phyloP scores from a whole-genome alignment of 2,797 vertebrate species.

The Gobio occitaniae region DNA sequence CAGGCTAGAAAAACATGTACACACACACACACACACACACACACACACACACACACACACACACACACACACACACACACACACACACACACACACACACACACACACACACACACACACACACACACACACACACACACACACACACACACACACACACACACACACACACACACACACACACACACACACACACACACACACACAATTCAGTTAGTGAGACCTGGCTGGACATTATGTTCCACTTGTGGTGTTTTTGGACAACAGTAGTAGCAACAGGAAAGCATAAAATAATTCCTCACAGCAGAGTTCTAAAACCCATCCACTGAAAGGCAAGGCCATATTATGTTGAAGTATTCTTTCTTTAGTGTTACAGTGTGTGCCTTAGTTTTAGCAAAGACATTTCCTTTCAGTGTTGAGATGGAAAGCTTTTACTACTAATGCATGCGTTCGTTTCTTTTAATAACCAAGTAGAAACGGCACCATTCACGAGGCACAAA shows the following conservation, averaged over 20 bases:
- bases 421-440: slow-evolving; percentile 19
- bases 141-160: slow-evolving; percentile 51
- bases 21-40: slow-evolving; percentile 53
- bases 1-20: too few species aligned
- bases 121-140: slow-evolving; percentile 52
- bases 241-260: slow-evolving; percentile 47
- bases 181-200: slow-evolving; percentile 9
- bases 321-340: neutral
- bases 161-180: slow-evolving; percentile 53
- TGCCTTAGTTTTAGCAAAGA: neutral
- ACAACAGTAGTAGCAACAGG: slow-evolving; percentile 26
- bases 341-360: neutral
- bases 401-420: neutral
- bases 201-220: slow-evolving; percentile 39
- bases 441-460: neutral
- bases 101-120: slow-evolving; percentile 46
- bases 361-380: neutral
- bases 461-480: neutral
- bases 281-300: slow-evolving; percentile 16
- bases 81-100: slow-evolving; percentile 29
- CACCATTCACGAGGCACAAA: neutral
- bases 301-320: neutral
- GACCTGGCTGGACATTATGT: slow-evolving; percentile 50
- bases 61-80: slow-evolving; percentile 33
- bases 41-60: slow-evolving; percentile 52